Evolutionary conservation across 2,888 invertebrate species (phyloP), one percentile per base, ranked within the genome.

Genomic region (Linnaemya tessellans): DNA sequence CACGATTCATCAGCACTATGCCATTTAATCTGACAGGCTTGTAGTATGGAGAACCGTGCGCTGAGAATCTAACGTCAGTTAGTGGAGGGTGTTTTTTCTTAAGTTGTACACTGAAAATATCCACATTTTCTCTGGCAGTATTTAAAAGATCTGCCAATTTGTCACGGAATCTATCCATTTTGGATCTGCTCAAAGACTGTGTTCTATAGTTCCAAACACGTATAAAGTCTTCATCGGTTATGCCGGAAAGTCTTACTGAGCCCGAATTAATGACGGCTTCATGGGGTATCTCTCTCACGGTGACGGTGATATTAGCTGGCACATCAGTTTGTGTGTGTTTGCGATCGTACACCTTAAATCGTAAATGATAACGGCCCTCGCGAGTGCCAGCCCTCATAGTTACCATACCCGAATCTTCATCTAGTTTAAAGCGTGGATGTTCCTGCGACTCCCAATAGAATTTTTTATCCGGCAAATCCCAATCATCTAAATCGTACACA

Each of bases 381-480:
- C 96, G 95, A 0, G 98, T 98, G 84, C 97, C 97, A 87, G 97
- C 97, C 90, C 96, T 95, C 98, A 99, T 99, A 86, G 96, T 97
- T 88, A 99, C 96, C 97, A 98, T 97, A 20, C 99, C 99, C 0
- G 97, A 97, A 90, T 97, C 97, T 92, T 97, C 96, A 91, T 98
- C 96, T 38, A 99, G 93, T 85, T 96, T 97, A 92, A 98, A 98
- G 88, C 96, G 95, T 0, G 96, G 96, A 93, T 98, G 97, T 91
- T 97, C 97, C 74, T 95, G 94, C 62, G 95, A 95, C 90, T 97
- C 97, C 97, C 98, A 98, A 91, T 97, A 97, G 94, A 98, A 99
- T 90, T 97, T 98, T 93, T 99, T 99, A 92, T 99, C 99, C 0
- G 97, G 97, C 87, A 98, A 93, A 93, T 99, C 99, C 99, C 99